phyloP scores from a whole-genome alignment of 2,888 invertebrate genomes.

The Melikaiella ostensackeni region DNA sequence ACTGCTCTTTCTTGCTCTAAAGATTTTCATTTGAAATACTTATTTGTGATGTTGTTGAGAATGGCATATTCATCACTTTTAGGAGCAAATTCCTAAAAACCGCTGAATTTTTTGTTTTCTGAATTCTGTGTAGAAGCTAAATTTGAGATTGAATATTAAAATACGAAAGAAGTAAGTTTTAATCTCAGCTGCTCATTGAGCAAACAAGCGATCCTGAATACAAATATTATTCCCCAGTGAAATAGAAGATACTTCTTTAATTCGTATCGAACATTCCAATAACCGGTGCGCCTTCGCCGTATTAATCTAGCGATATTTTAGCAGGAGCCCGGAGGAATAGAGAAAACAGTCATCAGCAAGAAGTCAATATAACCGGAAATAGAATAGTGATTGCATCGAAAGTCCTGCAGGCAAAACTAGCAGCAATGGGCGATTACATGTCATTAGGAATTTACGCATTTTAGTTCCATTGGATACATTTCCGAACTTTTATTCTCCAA shows the following conservation, averaged over 20 bases:
- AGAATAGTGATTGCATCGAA: constrained; percentile 9
- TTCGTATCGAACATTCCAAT: background rate
- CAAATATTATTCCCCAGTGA: background rate
- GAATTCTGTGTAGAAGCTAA: no score
- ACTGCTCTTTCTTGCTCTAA: no score
- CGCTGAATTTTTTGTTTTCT: no score
- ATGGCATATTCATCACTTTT: no score
- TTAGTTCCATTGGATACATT: background rate
- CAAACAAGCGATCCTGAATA: background rate
- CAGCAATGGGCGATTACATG: background rate
- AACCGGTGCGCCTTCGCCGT: background rate
- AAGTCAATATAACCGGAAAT: constrained; percentile 8
- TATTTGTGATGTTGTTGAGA: no score
- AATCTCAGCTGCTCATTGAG: background rate
- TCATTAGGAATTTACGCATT: background rate
- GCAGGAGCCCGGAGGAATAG: background rate
- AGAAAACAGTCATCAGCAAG: constrained; percentile 11
- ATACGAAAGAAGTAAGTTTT: background rate
- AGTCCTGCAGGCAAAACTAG: background rate
- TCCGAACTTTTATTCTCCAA: background rate
- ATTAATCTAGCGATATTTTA: constrained; percentile 21
- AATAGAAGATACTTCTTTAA: background rate
- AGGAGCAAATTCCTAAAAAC: no score
- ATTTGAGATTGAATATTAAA: background rate
- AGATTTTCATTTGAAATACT: no score